Conservation (phyloP, 1,140 invertebrate species). For the Paracyclopina nana region DNA sequence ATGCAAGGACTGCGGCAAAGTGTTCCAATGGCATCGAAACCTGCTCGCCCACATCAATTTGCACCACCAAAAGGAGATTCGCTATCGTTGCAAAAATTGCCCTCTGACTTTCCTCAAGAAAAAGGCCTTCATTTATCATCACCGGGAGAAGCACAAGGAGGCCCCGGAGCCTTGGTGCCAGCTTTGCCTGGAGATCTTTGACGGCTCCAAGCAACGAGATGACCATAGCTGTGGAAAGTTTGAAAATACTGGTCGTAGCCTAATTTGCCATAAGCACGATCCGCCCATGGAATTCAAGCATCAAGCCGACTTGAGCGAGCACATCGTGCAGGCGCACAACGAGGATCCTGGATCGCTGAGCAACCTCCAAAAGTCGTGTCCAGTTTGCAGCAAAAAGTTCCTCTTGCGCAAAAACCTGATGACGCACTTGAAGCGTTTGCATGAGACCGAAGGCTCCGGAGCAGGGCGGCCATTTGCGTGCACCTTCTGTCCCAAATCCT, state of each 20-base stretch:
- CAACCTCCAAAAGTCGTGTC: too few species aligned
- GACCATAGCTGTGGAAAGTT: background rate
- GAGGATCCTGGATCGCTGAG: too few species aligned
- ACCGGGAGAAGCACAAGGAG: constrained; percentile 1
- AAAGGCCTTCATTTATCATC: constrained; percentile 3
- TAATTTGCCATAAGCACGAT: background rate
- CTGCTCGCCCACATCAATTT: constrained; percentile 7
- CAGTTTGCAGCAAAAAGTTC: constrained; percentile 8
- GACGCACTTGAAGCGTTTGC: constrained; percentile 6
- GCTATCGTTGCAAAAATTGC: constrained; percentile 6
- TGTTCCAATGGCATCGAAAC: constrained; percentile 6
- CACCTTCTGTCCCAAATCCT: background rate
- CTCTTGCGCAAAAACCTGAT: background rate
- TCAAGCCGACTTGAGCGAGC: background rate
- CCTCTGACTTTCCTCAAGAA: constrained; percentile 14
- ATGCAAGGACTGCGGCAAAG: constrained; percentile 8
- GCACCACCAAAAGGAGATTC: constrained; percentile 12
- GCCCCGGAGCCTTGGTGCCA: constrained; percentile 2
- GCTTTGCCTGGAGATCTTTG: background rate
- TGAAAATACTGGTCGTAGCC: background rate
- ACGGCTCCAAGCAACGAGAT: background rate
- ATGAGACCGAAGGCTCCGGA: background rate
- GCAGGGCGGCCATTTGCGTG: background rate
- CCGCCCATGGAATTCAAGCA: background rate
- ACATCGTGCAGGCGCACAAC: background rate